Conservation (phyloP, 2,888 invertebrate species). For the Deilephila elpenor region DNA sequence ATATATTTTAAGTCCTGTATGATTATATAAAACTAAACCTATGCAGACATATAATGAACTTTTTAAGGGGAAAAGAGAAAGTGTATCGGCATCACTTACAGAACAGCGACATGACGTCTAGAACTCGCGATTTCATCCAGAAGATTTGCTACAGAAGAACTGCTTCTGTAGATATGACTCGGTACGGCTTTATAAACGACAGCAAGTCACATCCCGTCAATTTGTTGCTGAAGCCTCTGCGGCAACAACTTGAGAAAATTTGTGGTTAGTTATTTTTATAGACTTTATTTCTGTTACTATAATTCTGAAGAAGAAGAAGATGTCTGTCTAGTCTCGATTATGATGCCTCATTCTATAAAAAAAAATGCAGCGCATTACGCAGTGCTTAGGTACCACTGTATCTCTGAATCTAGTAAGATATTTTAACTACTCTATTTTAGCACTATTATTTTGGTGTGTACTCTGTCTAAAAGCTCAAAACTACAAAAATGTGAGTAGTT, state of each 20-base stretch:
- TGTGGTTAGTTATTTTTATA: conserved; percentile 44
- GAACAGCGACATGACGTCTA: conserved; percentile 46
- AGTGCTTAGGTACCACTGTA: too few species aligned
- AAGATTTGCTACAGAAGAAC: conserved; percentile 59
- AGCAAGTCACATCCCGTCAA: conserved; percentile 50
- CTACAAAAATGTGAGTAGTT: too few species aligned
- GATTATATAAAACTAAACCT: too few species aligned
- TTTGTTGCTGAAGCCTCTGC: conserved; percentile 51
- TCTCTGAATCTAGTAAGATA: too few species aligned
- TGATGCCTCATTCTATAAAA: too few species aligned
- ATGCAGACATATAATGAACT: not conserved
- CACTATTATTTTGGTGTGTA: too few species aligned
- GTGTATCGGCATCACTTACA: not conserved
- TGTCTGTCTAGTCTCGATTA: too few species aligned
- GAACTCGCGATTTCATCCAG: conserved; percentile 58
- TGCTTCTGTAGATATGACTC: conserved; percentile 65
- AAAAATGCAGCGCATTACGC: too few species aligned
- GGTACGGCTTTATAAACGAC: conserved; percentile 59
- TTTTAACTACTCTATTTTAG: too few species aligned
- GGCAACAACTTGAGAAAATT: conserved; percentile 51
- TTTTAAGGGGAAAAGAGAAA: not conserved
- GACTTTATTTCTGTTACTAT: not conserved
- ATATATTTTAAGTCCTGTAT: too few species aligned
- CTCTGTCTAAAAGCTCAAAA: too few species aligned
- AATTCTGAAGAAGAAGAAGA: too few species aligned